Evolutionary conservation across 1,140 invertebrate genomes (phyloP).

Genomic region (Dinoponera quadriceps): DNA sequence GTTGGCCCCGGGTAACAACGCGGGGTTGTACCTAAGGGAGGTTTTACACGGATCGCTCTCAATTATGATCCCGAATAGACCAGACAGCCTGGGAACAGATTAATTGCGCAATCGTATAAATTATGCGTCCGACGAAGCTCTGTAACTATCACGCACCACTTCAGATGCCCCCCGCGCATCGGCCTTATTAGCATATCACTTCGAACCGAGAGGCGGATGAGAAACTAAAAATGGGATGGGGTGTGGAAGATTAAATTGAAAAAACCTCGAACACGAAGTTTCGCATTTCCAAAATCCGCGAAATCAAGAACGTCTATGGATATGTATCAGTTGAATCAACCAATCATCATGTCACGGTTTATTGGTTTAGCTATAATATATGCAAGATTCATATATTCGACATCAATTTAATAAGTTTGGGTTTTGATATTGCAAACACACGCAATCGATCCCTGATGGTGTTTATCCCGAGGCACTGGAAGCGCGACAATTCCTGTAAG

Average conservation of each 20-base stretch:
- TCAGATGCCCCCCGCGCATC: no score
- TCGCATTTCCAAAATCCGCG: neutral
- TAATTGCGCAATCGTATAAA: slow-evolving; percentile 10
- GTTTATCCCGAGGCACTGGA: slow-evolving; percentile 22
- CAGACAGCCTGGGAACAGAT: neutral
- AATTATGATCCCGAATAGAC: slow-evolving; percentile 8
- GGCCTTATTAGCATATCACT: neutral
- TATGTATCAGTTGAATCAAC: neutral
- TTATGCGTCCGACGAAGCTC: neutral
- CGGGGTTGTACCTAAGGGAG: neutral
- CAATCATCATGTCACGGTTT: neutral
- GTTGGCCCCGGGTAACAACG: slow-evolving; percentile 1
- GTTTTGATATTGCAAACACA: neutral
- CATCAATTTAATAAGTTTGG: slow-evolving; percentile 4
- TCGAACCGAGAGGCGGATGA: no score
- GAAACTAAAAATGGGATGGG: neutral
- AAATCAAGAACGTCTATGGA: neutral
- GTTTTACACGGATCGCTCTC: neutral
- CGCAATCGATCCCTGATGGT: neutral
- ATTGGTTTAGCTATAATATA: neutral
- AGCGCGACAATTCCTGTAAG: slow-evolving; percentile 27
- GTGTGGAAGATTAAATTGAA: neutral
- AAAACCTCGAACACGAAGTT: neutral
- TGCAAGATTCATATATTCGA: neutral
- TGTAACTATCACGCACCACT: neutral